Evolutionary conservation across 2,888 invertebrate genomes (phyloP).

Genomic region (Sialis fuliginosa): DNA sequence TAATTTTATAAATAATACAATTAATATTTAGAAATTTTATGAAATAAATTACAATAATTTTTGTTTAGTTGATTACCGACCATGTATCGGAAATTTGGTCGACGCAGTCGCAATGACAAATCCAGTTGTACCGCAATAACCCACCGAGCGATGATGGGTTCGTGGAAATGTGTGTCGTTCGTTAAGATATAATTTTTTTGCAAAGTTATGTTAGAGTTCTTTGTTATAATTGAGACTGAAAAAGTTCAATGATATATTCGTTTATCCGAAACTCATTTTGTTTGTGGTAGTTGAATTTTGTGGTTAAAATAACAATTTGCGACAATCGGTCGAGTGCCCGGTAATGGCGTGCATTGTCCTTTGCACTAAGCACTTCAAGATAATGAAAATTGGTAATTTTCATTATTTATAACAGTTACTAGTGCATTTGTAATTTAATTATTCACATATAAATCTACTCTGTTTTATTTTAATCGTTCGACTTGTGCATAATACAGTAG

Average conservation of each 20-base stretch:
- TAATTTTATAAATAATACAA: too few relatives aligned
- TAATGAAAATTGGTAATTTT: background rate
- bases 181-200: background rate
- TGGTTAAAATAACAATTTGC: slow-evolving; percentile 2
- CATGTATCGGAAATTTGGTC: background rate
- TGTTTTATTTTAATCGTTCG: too few relatives aligned
- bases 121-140: background rate
- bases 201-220: background rate
- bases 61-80: background rate
- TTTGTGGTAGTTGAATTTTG: background rate
- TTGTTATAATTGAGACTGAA: too few relatives aligned
- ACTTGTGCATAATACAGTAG: too few relatives aligned
- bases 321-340: background rate
- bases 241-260: too few relatives aligned
- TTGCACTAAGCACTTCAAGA: slow-evolving; percentile 4
- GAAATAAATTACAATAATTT: too few relatives aligned
- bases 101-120: slow-evolving; percentile 1
- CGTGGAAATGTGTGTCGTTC: slow-evolving; percentile 3
- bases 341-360: slow-evolving; percentile 7
- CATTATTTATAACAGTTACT: background rate
- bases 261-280: too few relatives aligned
- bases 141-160: background rate
- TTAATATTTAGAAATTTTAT: too few relatives aligned
- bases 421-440: too few relatives aligned
- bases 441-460: too few relatives aligned